A percentile compares a stretch with the other conserved stretches of the same genome.
Conservation (phyloP, 2,113 vertebrate species). For the Hippoglossus stenolepis region DNA sequence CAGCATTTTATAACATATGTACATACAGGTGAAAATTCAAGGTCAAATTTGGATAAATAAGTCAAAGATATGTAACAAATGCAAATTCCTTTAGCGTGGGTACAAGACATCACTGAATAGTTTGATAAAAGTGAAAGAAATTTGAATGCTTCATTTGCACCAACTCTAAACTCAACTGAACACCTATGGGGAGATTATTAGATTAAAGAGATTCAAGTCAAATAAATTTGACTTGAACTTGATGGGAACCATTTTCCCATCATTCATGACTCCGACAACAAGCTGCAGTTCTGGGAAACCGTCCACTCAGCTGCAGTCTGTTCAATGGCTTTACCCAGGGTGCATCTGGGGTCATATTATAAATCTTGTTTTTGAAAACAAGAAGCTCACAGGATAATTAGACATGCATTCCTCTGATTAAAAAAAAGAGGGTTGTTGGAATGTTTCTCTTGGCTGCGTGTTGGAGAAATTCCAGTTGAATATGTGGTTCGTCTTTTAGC, state of each 20-base stretch:
- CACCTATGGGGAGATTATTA: neutral
- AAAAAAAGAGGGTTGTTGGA: neutral
- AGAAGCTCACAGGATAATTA: neutral
- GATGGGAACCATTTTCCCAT: neutral
- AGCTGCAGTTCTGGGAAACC: too few species aligned
- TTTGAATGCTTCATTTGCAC: too few species aligned
- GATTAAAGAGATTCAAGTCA: too few species aligned
- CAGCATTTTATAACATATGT: too few species aligned
- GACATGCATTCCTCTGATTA: neutral
- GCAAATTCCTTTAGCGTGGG: too few species aligned
- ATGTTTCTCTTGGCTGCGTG: slow-evolving; percentile 16
- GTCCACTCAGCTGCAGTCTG: neutral
- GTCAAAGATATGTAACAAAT: too few species aligned
- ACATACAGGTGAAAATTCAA: too few species aligned
- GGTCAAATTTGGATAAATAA: too few species aligned
- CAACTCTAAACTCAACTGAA: too few species aligned
- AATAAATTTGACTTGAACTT: neutral
- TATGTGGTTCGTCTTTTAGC: neutral
- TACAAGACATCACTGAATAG: too few species aligned
- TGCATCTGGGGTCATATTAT: neutral
- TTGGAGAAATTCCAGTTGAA: neutral
- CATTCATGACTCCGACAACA: too few species aligned
- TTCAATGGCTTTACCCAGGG: neutral
- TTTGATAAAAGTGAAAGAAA: too few species aligned
- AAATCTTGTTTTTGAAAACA: neutral